phyloP scores from a whole-genome alignment of 2,113 vertebrate genomes.

The Clarias batrachus region DNA sequence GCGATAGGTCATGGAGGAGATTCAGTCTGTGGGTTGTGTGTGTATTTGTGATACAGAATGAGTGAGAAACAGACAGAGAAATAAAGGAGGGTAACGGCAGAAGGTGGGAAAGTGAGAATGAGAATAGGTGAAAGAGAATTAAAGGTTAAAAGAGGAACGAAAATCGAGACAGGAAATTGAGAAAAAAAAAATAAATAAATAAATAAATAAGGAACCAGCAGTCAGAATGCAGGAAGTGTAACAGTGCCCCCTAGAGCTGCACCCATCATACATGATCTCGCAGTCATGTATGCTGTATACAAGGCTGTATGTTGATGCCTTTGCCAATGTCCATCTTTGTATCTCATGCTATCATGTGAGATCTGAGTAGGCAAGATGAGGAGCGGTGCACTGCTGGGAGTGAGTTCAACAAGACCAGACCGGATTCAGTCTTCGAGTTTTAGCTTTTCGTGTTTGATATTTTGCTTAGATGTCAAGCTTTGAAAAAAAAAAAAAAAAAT shows the following conservation, averaged over 20 bases:
- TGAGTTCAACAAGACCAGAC: background rate
- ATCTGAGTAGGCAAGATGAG: background rate
- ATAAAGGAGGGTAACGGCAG: background rate
- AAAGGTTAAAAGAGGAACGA: conserved; percentile 28
- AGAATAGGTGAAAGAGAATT: conserved; percentile 34
- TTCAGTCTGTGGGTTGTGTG: conserved; percentile 5
- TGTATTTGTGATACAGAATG: background rate
- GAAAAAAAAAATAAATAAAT: background rate
- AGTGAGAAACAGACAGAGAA: conserved; percentile 12
- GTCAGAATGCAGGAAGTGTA: conserved; percentile 39
- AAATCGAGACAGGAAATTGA: conserved; percentile 25
- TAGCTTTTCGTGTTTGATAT: background rate
- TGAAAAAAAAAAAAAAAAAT: no score
- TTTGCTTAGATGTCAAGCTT: background rate
- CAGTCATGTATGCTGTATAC: background rate
- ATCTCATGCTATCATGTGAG: background rate
- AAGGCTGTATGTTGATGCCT: background rate
- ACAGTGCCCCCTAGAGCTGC: conserved; percentile 53
- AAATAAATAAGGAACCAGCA: background rate
- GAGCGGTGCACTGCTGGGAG: conserved; percentile 4
- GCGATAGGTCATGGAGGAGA: conserved; percentile 37
- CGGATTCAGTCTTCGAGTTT: background rate
- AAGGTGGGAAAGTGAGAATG: conserved; percentile 20
- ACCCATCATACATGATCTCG: background rate
- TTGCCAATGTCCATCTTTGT: background rate